Percentiles rank a stretch among this genome's conserved stretches.
These are phyloP conservation scores for Mobula hypostoma DNA, from an alignment of 2,113 vertebrate species.

Conservation along the genomic window DNA sequence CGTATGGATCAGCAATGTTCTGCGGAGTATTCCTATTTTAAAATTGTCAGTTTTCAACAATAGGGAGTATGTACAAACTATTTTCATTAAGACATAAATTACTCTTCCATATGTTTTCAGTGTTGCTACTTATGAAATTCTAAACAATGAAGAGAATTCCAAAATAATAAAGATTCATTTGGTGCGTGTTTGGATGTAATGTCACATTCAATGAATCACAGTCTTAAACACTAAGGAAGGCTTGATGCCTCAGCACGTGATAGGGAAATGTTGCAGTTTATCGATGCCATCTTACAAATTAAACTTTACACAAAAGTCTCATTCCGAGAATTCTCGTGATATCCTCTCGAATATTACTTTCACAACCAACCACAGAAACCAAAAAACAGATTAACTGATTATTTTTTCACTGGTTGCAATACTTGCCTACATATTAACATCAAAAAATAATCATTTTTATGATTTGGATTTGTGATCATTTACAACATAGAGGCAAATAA, in stretches of 20 bases:
- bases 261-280: not conserved
- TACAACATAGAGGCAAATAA: not conserved
- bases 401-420: not conserved
- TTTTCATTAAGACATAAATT: not conserved
- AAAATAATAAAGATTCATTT: not conserved
- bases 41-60: not conserved
- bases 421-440: not conserved
- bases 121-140: not conserved
- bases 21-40: not conserved
- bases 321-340: not conserved
- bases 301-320: not conserved
- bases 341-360: not conserved
- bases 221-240: not conserved
- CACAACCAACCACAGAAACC: not conserved
- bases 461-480: not conserved
- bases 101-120: not conserved
- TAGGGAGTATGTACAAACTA: not conserved
- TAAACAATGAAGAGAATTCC: not conserved
- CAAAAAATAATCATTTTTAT: not conserved
- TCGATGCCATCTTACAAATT: not conserved
- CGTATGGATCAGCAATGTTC: not conserved
- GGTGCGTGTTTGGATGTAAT: not conserved
- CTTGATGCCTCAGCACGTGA: not conserved
- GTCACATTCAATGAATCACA: not conserved
- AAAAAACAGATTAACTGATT: not conserved